Conservation (phyloP, 2,888 invertebrate species). For the Trachelus troglodyta region DNA sequence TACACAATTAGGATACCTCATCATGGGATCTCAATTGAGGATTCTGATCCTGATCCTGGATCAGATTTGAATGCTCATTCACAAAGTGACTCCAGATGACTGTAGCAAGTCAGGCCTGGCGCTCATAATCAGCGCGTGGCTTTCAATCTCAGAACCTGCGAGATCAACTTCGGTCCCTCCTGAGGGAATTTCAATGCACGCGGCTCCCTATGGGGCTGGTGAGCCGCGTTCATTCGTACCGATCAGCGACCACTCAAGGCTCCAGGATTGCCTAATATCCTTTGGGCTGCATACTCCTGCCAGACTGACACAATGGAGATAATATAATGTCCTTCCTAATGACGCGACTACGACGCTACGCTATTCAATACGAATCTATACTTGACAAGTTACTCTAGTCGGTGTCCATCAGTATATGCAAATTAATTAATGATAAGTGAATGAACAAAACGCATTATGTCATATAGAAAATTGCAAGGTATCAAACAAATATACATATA, state of each 20-base stretch:
- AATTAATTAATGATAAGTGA: neutral
- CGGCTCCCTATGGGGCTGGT: conserved; percentile 20
- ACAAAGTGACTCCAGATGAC: conserved; percentile 62
- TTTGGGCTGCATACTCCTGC: neutral
- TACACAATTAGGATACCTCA: conserved; percentile 55
- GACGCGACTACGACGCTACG: neutral
- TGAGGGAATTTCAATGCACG: conserved; percentile 15
- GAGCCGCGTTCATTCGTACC: conserved; percentile 12
- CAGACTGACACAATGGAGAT: neutral
- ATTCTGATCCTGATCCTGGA: conserved; percentile 59
- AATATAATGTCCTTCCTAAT: neutral
- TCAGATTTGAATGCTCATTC: conserved; percentile 56
- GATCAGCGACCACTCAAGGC: neutral
- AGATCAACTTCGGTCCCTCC: conserved; percentile 26
- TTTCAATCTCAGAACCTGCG: conserved; percentile 43
- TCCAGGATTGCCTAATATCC: neutral
- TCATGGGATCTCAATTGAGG: conserved; percentile 60
- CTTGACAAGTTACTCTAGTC: conserved; percentile 34
- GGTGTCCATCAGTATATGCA: conserved; percentile 25
- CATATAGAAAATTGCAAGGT: conserved; percentile 8
- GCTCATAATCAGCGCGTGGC: conserved; percentile 45
- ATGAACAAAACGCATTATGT: neutral
- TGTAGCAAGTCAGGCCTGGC: conserved; percentile 53
- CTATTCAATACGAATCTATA: conserved; percentile 16
- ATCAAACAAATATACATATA: conserved; percentile 8